Conservation (phyloP, 2,113 vertebrate genomes). For the Amphiprion ocellaris region DNA sequence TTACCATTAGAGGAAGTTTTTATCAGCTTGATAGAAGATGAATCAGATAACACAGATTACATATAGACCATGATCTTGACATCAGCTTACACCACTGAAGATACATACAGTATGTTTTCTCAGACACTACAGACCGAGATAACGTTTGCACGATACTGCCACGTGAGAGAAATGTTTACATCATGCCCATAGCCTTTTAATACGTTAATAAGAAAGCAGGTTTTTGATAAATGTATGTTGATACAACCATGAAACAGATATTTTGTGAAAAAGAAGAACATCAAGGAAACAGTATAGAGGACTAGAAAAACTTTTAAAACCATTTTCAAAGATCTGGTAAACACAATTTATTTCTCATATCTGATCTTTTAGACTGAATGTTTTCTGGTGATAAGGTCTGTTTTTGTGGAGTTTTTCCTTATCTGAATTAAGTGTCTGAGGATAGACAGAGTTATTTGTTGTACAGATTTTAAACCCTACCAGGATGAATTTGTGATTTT, state of each 20-base stretch:
- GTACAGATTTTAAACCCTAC: not conserved
- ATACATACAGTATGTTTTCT: not conserved
- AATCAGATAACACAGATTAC: conserved; percentile 12
- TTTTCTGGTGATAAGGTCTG: conserved; percentile 33
- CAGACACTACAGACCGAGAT: not conserved
- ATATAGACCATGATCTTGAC: not conserved
- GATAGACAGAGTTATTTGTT: conserved; percentile 4
- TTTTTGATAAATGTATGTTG: not conserved
- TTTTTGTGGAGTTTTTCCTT: conserved; percentile 22
- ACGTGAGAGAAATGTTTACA: not conserved
- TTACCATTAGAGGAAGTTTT: conserved; percentile 4
- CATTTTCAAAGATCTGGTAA: not conserved
- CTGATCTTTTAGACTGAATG: conserved; percentile 23
- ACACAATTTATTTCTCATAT: conserved; percentile 26
- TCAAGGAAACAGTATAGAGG: not conserved
- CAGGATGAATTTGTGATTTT: conserved; percentile 3
- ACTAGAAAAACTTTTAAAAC: not conserved
- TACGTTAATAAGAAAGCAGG: not conserved
- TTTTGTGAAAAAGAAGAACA: not conserved
- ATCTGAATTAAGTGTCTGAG: conserved; percentile 11
- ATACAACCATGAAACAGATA: not conserved
- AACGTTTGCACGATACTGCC: not conserved
- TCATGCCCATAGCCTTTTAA: not conserved
- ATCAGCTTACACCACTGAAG: not conserved
- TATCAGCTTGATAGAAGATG: not conserved